Evolutionary conservation across 2,888 invertebrate species (phyloP).

Genomic region (Helobdella robusta): DNA sequence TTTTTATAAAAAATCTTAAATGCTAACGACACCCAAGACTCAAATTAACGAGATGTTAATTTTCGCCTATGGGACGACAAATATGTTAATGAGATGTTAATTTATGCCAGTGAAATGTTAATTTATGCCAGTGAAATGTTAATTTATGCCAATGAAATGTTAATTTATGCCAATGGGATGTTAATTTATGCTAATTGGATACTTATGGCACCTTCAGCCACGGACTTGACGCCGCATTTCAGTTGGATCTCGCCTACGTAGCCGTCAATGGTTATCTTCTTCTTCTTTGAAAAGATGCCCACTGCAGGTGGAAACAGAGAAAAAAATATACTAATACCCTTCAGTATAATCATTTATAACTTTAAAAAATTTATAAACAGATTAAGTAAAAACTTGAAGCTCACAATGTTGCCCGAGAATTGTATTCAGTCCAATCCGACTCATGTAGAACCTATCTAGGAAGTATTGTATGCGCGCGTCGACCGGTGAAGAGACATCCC

Average conservation of each 20-base stretch:
- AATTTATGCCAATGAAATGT: no score
- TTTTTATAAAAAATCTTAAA: no score
- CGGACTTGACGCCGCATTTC: conserved; percentile 77
- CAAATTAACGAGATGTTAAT: no score
- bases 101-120: no score
- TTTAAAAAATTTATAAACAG: neutral
- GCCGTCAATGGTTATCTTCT: conserved; percentile 10
- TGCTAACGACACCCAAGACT: no score
- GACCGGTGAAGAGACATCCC: conserved; percentile 29
- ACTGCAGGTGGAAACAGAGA: no score
- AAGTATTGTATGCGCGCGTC: conserved; percentile 91
- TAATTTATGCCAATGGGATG: no score
- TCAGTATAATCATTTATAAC: neutral
- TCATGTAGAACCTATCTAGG: conserved; percentile 96
- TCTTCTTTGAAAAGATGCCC: conserved; percentile 23
- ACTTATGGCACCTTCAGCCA: conserved; percentile 59
- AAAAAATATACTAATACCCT: neutral
- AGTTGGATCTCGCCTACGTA: conserved; percentile 86
- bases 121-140: no score
- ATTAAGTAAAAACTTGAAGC: conserved; percentile 43
- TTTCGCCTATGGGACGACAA: no score
- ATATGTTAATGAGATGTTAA: no score
- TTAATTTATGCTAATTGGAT: neutral
- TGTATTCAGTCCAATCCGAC: conserved; percentile 94
- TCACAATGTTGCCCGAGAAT: conserved; percentile 97